Percentiles rank a stretch among this genome's conserved stretches.
Conservation (phyloP, 1,140 invertebrate genomes). For the Condylostylus longicornis region DNA sequence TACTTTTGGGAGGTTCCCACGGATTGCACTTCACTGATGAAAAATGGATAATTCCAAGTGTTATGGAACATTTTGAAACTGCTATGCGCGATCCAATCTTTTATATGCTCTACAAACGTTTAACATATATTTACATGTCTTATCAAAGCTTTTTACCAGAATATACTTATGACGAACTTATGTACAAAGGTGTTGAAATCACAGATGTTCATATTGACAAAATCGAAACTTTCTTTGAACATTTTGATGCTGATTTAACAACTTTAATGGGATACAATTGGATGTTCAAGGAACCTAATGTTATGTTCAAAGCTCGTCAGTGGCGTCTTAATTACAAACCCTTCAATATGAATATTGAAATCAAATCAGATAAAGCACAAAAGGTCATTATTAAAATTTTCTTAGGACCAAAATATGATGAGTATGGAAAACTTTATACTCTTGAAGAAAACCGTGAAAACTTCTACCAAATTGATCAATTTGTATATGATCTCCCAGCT, state of each 20-base stretch:
- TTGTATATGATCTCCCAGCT: slow-evolving; percentile 42
- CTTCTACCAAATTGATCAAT: slow-evolving; percentile 55
- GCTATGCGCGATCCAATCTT: slow-evolving; percentile 49
- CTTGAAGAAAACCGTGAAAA: slow-evolving; percentile 43
- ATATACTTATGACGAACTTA: slow-evolving; percentile 44
- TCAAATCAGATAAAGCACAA: slow-evolving; percentile 34
- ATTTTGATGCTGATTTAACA: slow-evolving; percentile 48
- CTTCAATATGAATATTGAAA: slow-evolving; percentile 41
- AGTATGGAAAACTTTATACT: slow-evolving; percentile 36
- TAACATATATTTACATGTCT: slow-evolving; percentile 36
- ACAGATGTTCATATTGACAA: slow-evolving; percentile 44
- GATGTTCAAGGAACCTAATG: too few relatives aligned
- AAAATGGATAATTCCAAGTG: slow-evolving; percentile 27
- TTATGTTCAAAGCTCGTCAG: slow-evolving; percentile 29
- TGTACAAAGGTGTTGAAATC: slow-evolving; percentile 45
- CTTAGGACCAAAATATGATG: slow-evolving; percentile 42
- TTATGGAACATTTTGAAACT: slow-evolving; percentile 38
- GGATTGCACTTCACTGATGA: slow-evolving; percentile 13
- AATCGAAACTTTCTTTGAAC: slow-evolving; percentile 54
- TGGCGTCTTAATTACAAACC: slow-evolving; percentile 46
- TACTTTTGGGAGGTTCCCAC: slow-evolving; percentile 29
- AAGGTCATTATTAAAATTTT: slow-evolving; percentile 38
- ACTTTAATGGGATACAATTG: slow-evolving; percentile 41
- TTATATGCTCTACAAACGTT: slow-evolving; percentile 44
- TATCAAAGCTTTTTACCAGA: slow-evolving; percentile 37